Evolutionary conservation across 2,113 vertebrate species (phyloP), one percentile per base, ranked within the genome.

Genomic region (Falco punctatus): DNA sequence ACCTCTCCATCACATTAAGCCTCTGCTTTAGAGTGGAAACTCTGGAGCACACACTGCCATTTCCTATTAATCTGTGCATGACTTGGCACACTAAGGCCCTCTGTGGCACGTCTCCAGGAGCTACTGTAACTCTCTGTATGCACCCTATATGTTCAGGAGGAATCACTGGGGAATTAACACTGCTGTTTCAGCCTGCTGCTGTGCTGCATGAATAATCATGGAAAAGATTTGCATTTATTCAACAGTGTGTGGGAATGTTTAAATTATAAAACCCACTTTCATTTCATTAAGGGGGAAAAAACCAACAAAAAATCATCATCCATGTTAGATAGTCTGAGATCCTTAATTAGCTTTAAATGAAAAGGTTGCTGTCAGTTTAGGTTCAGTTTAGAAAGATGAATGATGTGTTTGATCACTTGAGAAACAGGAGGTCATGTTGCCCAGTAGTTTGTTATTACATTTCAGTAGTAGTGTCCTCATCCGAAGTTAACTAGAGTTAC

Each of bases 271-370:
- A 49, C 10, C 7, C 15, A 32, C 58, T 88, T 91, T 88, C 35
- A 52, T 94, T 91, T 94, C 88, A 94, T 84, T 86, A 81, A 74
- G 15, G 2, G 23, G 13, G 6, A 1, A 26, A 10, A 64, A 73
- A 65, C 20, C 42, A 59, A 4, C 18, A 30, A 71, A 85, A 66
- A 40, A 24, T 27, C 18, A 40, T 62, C 3, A 57, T 94, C 89
- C 27, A 9, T 81, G 6, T 87, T 84, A 75, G 28, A 15, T 75
- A 74, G 48, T 23, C 46, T 84, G 66, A 93, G 54, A 78, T 67
- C 69, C 58, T 92, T 92, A 77, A 89, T 91, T 91, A 91, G 20
- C 52, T 94, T 88, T 85, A 82, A 94, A 94, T 91, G 48, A 75
- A 94, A 94, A 79, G 44, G 77, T 75, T 70, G 1, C 40, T 89